Evolutionary conservation across 1,140 invertebrate species (phyloP), one percentile per base, ranked within the genome.

Genomic region (Aphis craccivora): DNA sequence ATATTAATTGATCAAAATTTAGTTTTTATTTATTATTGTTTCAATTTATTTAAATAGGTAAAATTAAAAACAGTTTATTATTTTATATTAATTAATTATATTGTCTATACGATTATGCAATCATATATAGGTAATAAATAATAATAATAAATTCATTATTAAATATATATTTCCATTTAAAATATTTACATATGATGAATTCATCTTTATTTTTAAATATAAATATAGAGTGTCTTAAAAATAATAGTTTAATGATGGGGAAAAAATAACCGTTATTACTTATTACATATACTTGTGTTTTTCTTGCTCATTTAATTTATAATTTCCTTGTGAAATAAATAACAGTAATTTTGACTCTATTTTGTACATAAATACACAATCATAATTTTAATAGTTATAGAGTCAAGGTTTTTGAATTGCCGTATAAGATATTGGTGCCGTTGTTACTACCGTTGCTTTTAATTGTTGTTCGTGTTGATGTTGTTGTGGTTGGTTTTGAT

Each of bases 401-500:
- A 89, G 4, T 89, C 51, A 89, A 89, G n/a, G 88, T 37, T 40
- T 89, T 9, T 53, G 0, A 11, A 0, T 40, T 55, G 1, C 35
- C 8, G 35, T n/a, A 51, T 51, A 51, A 40, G 88, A 9, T 89
- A 37, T 53, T 40, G 88, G 51, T 37, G 48, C 48, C 4, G 88
- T 37, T 25, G 51, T 37, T 55, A 89, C 48, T 37, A 89, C n/a
- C 20, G 87, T 53, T 35, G n/a, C 1, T 89, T 89, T 89, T n/a
- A 40, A 40, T 51, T 20, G 45, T 53, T 53, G n/a, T n/a, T 87
- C 84, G 8, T 88, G 86, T 48, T 89, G 87, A 89, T 89, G 22
- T 53, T 53, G 48, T 53, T 53, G 87, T 45, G 7, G 30, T 9
- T 86, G 20, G 20, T 84, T 30, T 20, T 40, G 37, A 43, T 84